Base-by-base conservation (phyloP, 2,113 vertebrate species). In the Mionectes macconnelli region DNA sequence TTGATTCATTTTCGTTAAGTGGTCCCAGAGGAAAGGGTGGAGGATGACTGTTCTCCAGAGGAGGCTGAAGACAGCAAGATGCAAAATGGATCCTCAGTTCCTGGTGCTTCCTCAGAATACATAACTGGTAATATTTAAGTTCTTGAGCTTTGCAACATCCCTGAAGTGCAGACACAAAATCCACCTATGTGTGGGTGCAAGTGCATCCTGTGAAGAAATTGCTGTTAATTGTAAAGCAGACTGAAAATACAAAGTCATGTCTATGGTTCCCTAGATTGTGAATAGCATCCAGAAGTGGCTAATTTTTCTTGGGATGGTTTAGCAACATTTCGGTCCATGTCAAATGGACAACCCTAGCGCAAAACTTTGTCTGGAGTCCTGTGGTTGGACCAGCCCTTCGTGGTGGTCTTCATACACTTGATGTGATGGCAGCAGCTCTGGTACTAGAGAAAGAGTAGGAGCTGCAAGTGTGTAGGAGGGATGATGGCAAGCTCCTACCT, bases 1-100 rank as follows among this genome's bases (percentile, higher is more conserved):
- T 68, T 95, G 79, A 94, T 94, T 96, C 82, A 94, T 77, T 59
- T 67, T 68, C 63, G 50, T 53, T 42, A 94, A 75, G 52, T 88
- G 79, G 73, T 89, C 79, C 22, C 52, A 59, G 80, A 93, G 76
- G 80, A 93, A 62, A 45, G 93, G 64, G 59, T n/a, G 42, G 64
- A 95, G 39, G 12, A 84, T 0, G 1, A 23, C n/a, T 64, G 6
- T 59, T 80, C 50, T 83, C 42, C 45, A 72, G 63, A 75, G 40
- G 25, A 93, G 64, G 15, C 12, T 87, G 64, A 52, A 86, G 33
- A 45, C 24, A 49, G 30, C 50, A 23, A 59, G 68, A 40, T 37
- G 17, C 7, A 5, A 42, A 24, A 39, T n/a, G 14, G 72, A 53
- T 64, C 37, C 62, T 92, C 35, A 52, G 3, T 56, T 93, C 23